A percentile compares a stretch with the other conserved stretches of the same genome.
Conservation (phyloP, 2,113 vertebrate genomes). For the Peucedramus taeniatus region DNA sequence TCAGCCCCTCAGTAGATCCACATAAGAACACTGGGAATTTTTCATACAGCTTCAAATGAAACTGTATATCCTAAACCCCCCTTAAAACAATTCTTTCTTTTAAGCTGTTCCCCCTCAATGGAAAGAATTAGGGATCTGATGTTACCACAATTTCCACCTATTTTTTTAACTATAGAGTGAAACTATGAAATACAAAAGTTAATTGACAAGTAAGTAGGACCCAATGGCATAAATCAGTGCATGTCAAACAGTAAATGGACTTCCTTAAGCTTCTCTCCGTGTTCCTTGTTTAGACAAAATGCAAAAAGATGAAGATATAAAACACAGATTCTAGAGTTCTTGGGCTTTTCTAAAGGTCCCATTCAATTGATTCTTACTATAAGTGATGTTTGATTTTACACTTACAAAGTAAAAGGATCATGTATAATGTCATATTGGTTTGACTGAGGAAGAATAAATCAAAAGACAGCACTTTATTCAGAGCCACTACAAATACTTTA, state of each 20-base stretch:
- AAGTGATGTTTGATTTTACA: neutral
- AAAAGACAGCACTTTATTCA: neutral
- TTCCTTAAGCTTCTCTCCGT: neutral
- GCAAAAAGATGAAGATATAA: neutral
- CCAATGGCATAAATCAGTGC: neutral
- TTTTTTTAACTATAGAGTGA: neutral
- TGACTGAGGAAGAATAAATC: neutral
- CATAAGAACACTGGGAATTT: neutral
- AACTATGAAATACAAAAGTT: neutral
- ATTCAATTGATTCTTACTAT: neutral
- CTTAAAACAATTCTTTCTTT: fast-evolving
- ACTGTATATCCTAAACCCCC: neutral
- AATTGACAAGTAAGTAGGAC: neutral
- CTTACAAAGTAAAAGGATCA: neutral
- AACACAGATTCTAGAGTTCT: neutral
- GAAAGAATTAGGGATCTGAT: neutral
- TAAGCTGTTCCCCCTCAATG: neutral
- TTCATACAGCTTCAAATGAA: neutral
- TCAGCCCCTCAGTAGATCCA: neutral
- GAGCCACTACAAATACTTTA: neutral
- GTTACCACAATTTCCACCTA: fast-evolving
- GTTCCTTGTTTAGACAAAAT: neutral
- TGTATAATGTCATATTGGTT: neutral
- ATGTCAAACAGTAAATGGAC: neutral
- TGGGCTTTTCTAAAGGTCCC: neutral